Conservation (phyloP, 2,113 vertebrate species). For the Columbina picui region DNA sequence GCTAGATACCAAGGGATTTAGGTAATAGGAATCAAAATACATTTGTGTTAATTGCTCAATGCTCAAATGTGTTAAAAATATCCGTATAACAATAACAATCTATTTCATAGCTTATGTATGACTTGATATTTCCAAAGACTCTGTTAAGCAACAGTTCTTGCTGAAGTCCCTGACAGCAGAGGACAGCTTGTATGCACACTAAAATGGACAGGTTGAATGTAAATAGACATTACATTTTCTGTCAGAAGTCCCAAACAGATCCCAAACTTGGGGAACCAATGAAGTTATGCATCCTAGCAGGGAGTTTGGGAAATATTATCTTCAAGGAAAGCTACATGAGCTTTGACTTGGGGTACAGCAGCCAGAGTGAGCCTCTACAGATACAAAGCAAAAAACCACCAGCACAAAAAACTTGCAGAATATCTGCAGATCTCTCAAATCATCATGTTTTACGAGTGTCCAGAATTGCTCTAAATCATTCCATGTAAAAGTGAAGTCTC, state of each 20-base stretch:
- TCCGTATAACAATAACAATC: conserved; percentile 7
- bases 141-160: background rate
- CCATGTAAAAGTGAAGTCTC: background rate
- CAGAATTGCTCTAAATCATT: background rate
- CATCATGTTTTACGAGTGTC: background rate
- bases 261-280: background rate
- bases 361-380: background rate
- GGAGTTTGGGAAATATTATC: background rate
- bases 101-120: conserved; percentile 23
- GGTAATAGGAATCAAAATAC: background rate
- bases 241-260: background rate
- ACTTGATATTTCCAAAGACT: conserved; percentile 27
- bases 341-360: background rate
- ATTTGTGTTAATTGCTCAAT: background rate
- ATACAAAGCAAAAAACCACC: background rate
- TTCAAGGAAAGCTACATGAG: background rate
- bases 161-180: background rate
- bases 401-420: background rate
- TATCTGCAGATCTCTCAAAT: background rate
- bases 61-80: conserved; percentile 24
- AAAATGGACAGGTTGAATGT: background rate
- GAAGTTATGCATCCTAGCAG: background rate
- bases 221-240: background rate
- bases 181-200: background rate
- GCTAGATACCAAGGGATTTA: background rate